Percentiles rank a stretch among this genome's conserved stretches.
Conservation (phyloP, 1,140 invertebrate species). For the Goniozus legneri region DNA sequence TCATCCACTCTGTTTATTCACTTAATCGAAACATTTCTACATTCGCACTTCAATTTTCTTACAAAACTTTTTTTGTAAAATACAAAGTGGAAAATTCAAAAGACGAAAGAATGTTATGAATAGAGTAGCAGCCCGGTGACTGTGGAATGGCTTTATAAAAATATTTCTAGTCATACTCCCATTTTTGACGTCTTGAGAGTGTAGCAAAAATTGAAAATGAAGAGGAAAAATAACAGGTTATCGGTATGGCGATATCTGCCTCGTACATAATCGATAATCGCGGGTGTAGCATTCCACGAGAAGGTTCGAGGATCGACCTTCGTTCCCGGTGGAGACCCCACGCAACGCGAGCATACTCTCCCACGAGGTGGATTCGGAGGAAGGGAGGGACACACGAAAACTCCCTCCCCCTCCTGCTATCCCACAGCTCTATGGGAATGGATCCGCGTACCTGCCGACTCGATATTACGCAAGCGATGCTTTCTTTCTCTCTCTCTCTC, state of each 20-base stretch:
- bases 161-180: neutral
- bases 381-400: slow-evolving; percentile 8
- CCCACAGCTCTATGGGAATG: no score
- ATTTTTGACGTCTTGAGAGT: neutral
- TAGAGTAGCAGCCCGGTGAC: no score
- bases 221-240: neutral
- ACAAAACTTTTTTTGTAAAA: no score
- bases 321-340: slow-evolving; percentile 42
- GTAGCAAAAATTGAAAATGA: neutral
- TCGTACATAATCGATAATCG: neutral
- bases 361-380: slow-evolving; percentile 42
- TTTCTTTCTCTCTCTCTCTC: neutral
- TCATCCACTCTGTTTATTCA: no score
- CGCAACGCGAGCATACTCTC: slow-evolving; percentile 38
- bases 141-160: neutral
- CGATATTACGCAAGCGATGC: slow-evolving; percentile 27
- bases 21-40: no score
- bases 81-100: no score
- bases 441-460: no score
- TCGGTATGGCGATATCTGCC: neutral
- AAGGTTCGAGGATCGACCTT: slow-evolving; percentile 31
- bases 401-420: neutral
- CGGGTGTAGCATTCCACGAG: slow-evolving; percentile 21
- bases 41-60: no score
- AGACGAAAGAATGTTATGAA: no score